Evolutionary conservation across 2,113 vertebrate genomes (phyloP), one percentile per base, ranked within the genome.

Genomic region (Ochotona curzoniae): DNA sequence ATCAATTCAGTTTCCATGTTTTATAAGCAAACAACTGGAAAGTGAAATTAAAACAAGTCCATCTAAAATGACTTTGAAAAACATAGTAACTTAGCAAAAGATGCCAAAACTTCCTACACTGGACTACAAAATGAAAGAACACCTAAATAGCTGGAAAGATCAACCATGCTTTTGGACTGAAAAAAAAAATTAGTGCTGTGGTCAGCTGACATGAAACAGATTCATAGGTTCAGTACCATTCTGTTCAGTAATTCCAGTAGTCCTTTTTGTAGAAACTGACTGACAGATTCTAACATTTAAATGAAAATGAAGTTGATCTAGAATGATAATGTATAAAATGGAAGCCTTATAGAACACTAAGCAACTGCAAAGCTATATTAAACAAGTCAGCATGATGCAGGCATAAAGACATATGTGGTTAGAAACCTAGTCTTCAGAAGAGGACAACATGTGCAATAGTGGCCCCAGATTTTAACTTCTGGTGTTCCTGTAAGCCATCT

Each of bases 61-160:
- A 90, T 49, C 86, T 75, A 69, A 25, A 86, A 84, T 57, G 69
- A 38, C 32, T 90, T 69, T 81, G 44, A 74, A 93, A 81, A 89
- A 61, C 60, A 76, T 63, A 82, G n/a, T 49, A 73, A 78, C 30
- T 71, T 60, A 67, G n/a, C 35, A 83, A 83, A 83, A 9, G 20
- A 81, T 86, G 17, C 38, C 61, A 93, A 63, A 49, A 30, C 51
- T 81, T 89, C 61, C 35, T 74, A 79, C 26, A 25, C 11, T 44
- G 51, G 74, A 81, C 80, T 8, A 38, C 70, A 86, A 80, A 69
- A 38, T 15, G 51, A 81, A 61, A 79, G 83, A 69, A 91, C 14
- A 64, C 17, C 20, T 80, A 69, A 60, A 26, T 61, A 14, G 74
- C 74, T 21, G 10, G 49, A 74, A 35, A 7, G 17, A 30, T 49